Evolutionary conservation across 2,888 invertebrate species (phyloP).

Genomic region (Lumbricus terrestris): DNA sequence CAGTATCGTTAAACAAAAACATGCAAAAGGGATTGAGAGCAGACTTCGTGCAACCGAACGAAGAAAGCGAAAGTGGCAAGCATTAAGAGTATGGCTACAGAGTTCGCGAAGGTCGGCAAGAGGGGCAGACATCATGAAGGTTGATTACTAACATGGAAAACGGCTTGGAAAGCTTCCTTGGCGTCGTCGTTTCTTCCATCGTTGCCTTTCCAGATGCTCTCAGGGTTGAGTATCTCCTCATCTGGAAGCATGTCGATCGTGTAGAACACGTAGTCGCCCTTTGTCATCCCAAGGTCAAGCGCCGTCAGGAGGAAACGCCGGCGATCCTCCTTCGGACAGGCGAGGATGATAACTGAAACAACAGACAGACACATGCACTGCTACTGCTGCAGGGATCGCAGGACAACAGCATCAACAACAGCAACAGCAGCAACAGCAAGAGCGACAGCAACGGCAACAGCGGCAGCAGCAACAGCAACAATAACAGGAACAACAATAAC

Average conservation of each 20-base stretch:
- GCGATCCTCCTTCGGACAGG: constrained; percentile 41
- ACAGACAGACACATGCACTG: too few species aligned
- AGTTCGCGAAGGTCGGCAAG: too few species aligned
- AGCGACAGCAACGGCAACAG: neutral
- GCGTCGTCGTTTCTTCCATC: constrained; percentile 49
- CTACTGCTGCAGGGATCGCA: too few species aligned
- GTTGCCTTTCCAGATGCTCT: constrained; percentile 45
- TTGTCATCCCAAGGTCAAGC: constrained; percentile 48
- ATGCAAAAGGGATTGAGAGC: too few species aligned
- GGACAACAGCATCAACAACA: too few species aligned
- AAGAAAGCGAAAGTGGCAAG: too few species aligned
- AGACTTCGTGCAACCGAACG: too few species aligned
- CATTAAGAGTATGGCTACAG: too few species aligned
- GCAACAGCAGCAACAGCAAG: neutral
- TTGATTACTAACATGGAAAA: constrained; percentile 49
- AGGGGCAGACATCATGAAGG: neutral
- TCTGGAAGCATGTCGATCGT: constrained; percentile 37
- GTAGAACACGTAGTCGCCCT: constrained; percentile 51
- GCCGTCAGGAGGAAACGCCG: constrained; percentile 51
- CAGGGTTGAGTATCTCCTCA: constrained; percentile 26
- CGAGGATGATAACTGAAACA: constrained; percentile 35
- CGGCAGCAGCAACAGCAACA: too few species aligned
- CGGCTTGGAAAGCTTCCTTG: constrained; percentile 50
- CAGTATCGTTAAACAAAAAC: too few species aligned
- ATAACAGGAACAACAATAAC: too few species aligned